Evolutionary conservation across 2,113 vertebrate genomes (phyloP).

Genomic region (Corynorhinus townsendii): DNA sequence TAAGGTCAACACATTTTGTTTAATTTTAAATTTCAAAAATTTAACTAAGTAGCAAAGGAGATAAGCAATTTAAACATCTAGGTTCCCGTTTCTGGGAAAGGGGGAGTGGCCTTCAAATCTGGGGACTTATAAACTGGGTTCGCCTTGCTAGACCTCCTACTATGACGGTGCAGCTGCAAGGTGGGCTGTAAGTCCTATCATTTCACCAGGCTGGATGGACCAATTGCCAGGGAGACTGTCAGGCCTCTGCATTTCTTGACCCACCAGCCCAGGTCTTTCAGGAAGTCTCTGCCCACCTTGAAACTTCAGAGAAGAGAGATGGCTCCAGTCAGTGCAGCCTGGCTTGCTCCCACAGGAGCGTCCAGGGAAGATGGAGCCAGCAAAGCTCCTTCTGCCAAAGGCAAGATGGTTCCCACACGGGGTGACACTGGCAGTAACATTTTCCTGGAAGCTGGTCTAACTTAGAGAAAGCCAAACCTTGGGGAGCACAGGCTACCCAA

Average conservation of each 20-base stretch:
- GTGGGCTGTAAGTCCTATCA: fast-evolving
- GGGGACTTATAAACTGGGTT: not conserved
- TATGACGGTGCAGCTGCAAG: not conserved
- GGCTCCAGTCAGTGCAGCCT: fast-evolving
- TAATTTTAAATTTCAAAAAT: not conserved
- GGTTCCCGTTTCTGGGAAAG: not conserved
- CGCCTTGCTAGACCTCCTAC: not conserved
- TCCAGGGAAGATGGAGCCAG: not conserved
- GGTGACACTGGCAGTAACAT: not conserved
- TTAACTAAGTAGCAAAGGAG: not conserved
- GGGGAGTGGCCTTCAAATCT: not conserved
- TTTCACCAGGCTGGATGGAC: not conserved
- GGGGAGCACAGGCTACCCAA: not conserved
- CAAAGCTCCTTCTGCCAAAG: not conserved
- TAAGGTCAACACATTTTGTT: not conserved
- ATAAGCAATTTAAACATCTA: not conserved
- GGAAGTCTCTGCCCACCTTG: not conserved
- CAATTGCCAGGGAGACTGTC: not conserved
- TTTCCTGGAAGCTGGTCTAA: not conserved
- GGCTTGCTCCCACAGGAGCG: not conserved
- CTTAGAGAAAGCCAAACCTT: not conserved
- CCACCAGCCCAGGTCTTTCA: not conserved
- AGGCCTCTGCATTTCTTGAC: not conserved
- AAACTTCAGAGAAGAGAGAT: not conserved
- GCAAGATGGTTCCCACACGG: not conserved